A percentile compares a stretch with the other conserved stretches of the same genome.
phyloP scores from a whole-genome alignment of 2,888 invertebrate genomes.

The Meganola albula region DNA sequence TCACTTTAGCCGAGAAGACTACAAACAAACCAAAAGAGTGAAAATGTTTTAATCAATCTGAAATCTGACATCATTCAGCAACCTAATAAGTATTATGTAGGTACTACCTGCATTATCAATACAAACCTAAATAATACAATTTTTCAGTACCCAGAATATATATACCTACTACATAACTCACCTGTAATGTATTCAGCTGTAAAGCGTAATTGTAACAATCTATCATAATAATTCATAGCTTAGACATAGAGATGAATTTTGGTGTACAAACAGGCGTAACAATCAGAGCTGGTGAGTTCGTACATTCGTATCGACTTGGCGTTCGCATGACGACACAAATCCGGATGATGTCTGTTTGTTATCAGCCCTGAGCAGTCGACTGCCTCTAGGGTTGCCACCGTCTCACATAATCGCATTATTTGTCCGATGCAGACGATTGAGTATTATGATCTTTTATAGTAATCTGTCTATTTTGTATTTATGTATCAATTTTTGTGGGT shows the following conservation, averaged over 20 bases:
- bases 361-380: slow-evolving; percentile 72
- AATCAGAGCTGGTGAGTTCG: slow-evolving; percentile 20
- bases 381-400: slow-evolving; percentile 53
- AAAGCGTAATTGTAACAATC: too few relatives aligned
- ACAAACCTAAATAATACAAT: too few relatives aligned
- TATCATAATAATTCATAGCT: too few relatives aligned
- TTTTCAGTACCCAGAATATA: too few relatives aligned
- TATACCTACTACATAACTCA: too few relatives aligned
- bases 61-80: too few relatives aligned
- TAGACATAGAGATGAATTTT: slow-evolving; percentile 13
- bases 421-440: slow-evolving; percentile 54
- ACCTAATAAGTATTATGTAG: too few relatives aligned
- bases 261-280: slow-evolving; percentile 27
- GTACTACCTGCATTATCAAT: too few relatives aligned
- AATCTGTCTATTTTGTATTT: slow-evolving; percentile 8
- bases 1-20: too few relatives aligned
- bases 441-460: slow-evolving; percentile 26
- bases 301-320: slow-evolving; percentile 23
- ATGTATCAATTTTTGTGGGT: not conserved
- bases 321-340: slow-evolving; percentile 74
- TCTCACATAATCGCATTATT: slow-evolving; percentile 61
- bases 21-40: too few relatives aligned
- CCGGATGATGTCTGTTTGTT: slow-evolving; percentile 77
- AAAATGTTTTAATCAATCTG: too few relatives aligned
- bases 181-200: too few relatives aligned